Evolutionary conservation across 2,888 invertebrate genomes (phyloP), one percentile per base, ranked within the genome.

Genomic region (Epicampocera succincta): DNA sequence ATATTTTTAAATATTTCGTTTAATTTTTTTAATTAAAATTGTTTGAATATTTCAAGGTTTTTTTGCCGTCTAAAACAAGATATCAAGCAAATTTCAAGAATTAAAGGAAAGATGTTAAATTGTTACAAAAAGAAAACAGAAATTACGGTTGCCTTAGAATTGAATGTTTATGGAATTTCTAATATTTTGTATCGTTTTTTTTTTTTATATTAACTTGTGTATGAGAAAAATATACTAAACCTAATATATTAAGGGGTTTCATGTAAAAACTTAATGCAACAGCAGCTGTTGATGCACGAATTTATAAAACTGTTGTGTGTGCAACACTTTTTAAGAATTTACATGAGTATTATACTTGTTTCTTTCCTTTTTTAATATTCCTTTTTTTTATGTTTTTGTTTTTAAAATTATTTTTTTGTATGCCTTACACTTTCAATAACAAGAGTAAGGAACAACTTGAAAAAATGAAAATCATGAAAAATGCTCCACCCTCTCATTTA

Each of bases 401-500:
- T 40, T 63, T 77, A 40, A 40, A 61, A 40, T 50, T 46, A 69
- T 83, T 66, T 76, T 63, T 66, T 72, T 65, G 63, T 80, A 79
- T 78, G 82, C 60, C 68, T 71, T 63, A 40, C 71, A 73, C 15
- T 38, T 33, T 50, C 44, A 65, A 60, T 52, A 54, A 58, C 71
- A 78, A 97, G 97, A 96, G 96, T 87, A 92, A 89, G 88, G 90
- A 90, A 86, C 88, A 89, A 86, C 89, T 90, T 88, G 90, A 89
- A 90, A 94, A 95, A 91, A 94, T 97, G 92, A 93, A 95, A 91
- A 94, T 94, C 89, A 93, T 97, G 87, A 94, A 96, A 91, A 94
- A 95, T 93, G 96, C 96, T 85, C 96, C 96, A 87, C 96, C 97
- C 66, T 97, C 96, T 86, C 94, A 96, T 93, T 92, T 95, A 91